These are phyloP conservation scores for Caprella mutica DNA, from an alignment of 2,888 invertebrate species.

Conservation along the genomic window DNA sequence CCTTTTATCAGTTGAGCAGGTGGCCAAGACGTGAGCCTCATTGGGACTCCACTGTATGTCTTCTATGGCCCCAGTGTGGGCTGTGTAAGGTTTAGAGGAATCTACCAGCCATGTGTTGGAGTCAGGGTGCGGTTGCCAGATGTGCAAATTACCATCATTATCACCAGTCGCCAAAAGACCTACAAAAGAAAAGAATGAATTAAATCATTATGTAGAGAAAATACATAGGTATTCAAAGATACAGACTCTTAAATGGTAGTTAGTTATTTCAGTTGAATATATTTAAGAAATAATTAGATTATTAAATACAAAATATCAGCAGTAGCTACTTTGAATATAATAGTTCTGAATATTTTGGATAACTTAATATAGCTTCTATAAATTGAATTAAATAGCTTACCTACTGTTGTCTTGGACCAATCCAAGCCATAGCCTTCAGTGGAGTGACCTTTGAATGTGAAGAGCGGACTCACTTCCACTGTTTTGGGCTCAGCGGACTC, in stretches of 20 bases:
- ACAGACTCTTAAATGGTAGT: background rate
- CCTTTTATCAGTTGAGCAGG: slow-evolving; percentile 76
- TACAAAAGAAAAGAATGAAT: slow-evolving; percentile 39
- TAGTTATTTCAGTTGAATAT: background rate
- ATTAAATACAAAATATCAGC: background rate
- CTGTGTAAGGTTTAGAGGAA: slow-evolving; percentile 70
- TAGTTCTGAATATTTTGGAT: too few species aligned
- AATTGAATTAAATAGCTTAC: slow-evolving; percentile 46
- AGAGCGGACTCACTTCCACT: slow-evolving; percentile 52
- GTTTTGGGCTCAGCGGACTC: slow-evolving; percentile 34
- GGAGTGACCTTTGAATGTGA: slow-evolving; percentile 79
- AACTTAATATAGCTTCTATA: too few species aligned
- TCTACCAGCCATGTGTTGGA: slow-evolving; percentile 74
- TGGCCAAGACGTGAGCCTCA: slow-evolving; percentile 73
- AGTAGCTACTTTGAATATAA: background rate
- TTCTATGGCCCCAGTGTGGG: slow-evolving; percentile 87
- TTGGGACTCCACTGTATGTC: slow-evolving; percentile 98
- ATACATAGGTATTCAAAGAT: background rate
- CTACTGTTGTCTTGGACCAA: slow-evolving; percentile 72
- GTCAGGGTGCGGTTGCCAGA: slow-evolving; percentile 74
- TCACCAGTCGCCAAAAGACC: slow-evolving; percentile 83
- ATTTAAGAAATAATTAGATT: background rate
- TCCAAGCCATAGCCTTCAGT: slow-evolving; percentile 90
- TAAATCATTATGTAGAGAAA: background rate
- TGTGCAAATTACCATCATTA: slow-evolving; percentile 79